Conservation (phyloP, 2,888 invertebrate species). For the Andrena flavipes region DNA sequence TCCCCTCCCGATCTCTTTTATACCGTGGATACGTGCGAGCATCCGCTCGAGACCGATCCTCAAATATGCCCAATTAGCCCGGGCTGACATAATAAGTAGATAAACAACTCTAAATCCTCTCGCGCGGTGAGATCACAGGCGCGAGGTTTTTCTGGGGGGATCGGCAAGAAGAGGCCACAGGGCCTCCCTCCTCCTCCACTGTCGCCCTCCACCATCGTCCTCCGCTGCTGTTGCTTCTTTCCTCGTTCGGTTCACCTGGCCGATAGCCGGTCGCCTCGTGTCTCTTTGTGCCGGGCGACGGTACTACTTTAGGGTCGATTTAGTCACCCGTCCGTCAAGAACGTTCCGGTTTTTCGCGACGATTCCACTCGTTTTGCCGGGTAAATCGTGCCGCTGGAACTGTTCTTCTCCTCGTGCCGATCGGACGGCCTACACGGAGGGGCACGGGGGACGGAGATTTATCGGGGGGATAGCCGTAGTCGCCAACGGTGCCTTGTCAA, state of each 20-base stretch:
- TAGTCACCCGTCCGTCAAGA: slow-evolving; percentile 79
- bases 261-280: slow-evolving; percentile 35
- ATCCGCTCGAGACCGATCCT: slow-evolving; percentile 70
- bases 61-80: slow-evolving; percentile 83
- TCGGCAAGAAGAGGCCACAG: slow-evolving; percentile 61
- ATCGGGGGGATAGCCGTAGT: slow-evolving; percentile 35
- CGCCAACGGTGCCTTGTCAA: slow-evolving; percentile 42
- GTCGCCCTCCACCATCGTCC: background rate
- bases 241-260: slow-evolving; percentile 45
- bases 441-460: slow-evolving; percentile 34
- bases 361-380: slow-evolving; percentile 56
- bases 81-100: slow-evolving; percentile 83
- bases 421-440: slow-evolving; percentile 40
- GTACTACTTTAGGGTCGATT: slow-evolving; percentile 82
- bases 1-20: slow-evolving; percentile 45
- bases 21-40: slow-evolving; percentile 77
- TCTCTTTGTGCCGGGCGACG: slow-evolving; percentile 68
- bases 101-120: slow-evolving; percentile 80
- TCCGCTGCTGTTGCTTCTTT: slow-evolving; percentile 18
- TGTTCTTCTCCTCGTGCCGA: slow-evolving; percentile 51
- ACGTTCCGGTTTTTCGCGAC: slow-evolving; percentile 71
- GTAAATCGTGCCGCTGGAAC: slow-evolving; percentile 54
- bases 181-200: slow-evolving; percentile 4
- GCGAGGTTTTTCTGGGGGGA: slow-evolving; percentile 74
- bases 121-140: slow-evolving; percentile 81